phyloP scores from a whole-genome alignment of 2,888 invertebrate genomes.

The Ormyrus rosae region DNA sequence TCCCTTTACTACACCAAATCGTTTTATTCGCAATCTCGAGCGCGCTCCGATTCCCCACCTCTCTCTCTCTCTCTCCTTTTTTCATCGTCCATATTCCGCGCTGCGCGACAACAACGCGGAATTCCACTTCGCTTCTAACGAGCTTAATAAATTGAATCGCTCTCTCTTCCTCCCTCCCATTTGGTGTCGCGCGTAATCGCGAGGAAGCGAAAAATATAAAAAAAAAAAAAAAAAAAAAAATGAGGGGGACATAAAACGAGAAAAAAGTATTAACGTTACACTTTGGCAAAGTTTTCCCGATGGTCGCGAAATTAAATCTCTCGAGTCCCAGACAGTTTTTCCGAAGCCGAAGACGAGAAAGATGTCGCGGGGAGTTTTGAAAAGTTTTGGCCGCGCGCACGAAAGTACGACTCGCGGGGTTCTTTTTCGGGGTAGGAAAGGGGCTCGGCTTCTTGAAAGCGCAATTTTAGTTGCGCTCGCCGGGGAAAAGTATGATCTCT shows the following conservation, averaged over 20 bases:
- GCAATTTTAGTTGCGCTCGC: background rate
- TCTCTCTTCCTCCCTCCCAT: background rate
- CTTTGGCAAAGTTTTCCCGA: slow-evolving; percentile 9
- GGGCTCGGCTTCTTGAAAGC: background rate
- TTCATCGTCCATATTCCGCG: background rate
- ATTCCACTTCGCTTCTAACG: background rate
- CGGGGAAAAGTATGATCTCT: no score
- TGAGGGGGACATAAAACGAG: background rate
- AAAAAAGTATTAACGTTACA: background rate
- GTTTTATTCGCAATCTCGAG: no score
- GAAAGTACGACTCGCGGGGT: background rate
- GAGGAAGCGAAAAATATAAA: background rate
- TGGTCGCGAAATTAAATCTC: slow-evolving; percentile 32
- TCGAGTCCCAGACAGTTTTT: background rate
- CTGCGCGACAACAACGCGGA: background rate
- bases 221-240: background rate
- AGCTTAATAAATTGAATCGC: slow-evolving; percentile 23
- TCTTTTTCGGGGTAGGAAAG: background rate
- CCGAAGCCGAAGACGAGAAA: background rate
- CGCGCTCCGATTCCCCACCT: no score
- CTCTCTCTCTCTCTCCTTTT: no score
- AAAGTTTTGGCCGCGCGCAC: slow-evolving; percentile 4
- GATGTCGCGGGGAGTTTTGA: slow-evolving; percentile 23
- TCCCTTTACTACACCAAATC: no score
- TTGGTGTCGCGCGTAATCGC: background rate